Conservation (phyloP, 2,888 invertebrate genomes). For the Cerastoderma edule region DNA sequence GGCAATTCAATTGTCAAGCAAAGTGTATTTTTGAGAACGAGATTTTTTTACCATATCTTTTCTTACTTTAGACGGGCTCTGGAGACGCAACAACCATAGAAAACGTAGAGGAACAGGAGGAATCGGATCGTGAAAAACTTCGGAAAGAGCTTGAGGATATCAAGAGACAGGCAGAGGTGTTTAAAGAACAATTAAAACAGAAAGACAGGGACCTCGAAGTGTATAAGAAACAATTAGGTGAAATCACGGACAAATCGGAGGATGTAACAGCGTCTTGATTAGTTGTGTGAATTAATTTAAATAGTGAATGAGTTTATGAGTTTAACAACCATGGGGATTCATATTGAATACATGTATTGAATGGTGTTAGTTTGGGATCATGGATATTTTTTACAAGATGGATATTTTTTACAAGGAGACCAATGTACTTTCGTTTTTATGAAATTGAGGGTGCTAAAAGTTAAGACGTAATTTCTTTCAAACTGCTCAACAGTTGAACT, state of each 20-base stretch:
- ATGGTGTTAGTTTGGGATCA: too few species aligned
- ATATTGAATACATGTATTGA: too few species aligned
- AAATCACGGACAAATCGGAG: slow-evolving; percentile 56
- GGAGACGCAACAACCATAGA: slow-evolving; percentile 38
- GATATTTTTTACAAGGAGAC: too few species aligned
- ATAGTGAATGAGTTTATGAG: too few species aligned
- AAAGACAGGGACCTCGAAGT: slow-evolving; percentile 77
- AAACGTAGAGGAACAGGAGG: slow-evolving; percentile 31
- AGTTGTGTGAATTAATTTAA: background rate
- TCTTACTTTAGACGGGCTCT: slow-evolving; percentile 34
- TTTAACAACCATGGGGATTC: too few species aligned
- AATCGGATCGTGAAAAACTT: slow-evolving; percentile 66
- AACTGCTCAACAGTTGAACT: too few species aligned
- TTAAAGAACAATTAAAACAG: slow-evolving; percentile 75
- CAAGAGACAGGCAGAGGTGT: slow-evolving; percentile 75
- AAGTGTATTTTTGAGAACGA: background rate
- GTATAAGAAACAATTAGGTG: slow-evolving; percentile 76
- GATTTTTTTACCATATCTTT: background rate
- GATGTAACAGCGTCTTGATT: slow-evolving; percentile 23
- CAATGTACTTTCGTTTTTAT: too few species aligned
- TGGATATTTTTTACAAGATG: too few species aligned
- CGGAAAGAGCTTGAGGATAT: slow-evolving; percentile 74
- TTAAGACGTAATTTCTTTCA: too few species aligned
- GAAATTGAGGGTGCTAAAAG: too few species aligned
- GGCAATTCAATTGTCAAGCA: too few species aligned